These are phyloP conservation scores for Aptenodytes patagonicus DNA, from an alignment of 2,113 vertebrate species.

Conservation along the genomic window DNA sequence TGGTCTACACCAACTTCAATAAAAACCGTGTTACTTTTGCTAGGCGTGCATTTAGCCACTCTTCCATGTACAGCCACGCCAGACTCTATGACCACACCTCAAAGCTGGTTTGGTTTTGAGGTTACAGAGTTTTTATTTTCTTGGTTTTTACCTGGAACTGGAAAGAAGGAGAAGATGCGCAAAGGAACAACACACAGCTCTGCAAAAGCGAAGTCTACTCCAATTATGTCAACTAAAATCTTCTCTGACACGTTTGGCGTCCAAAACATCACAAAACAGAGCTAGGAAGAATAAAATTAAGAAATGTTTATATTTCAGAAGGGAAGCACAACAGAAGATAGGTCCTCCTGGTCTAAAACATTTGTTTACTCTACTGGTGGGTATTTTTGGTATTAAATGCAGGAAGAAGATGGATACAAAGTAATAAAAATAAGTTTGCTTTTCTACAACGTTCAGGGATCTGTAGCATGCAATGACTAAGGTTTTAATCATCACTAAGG, in stretches of 20 bases:
- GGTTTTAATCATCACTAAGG: background rate
- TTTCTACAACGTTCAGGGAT: background rate
- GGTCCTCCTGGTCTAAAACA: background rate
- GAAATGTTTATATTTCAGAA: background rate
- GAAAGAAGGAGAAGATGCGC: constrained; percentile 96
- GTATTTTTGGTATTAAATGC: background rate
- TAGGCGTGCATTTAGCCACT: background rate
- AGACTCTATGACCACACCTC: background rate
- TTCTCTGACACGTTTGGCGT: constrained; percentile 91
- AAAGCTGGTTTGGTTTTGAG: background rate
- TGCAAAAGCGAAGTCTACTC: constrained; percentile 90
- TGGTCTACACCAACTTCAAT: background rate
- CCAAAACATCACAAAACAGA: constrained; percentile 98
- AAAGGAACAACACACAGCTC: constrained; percentile 90
- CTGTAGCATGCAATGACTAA: background rate
- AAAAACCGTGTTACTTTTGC: background rate
- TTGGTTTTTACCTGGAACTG: constrained; percentile 85
- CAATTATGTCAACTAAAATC: constrained; percentile 93
- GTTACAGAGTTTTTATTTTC: background rate
- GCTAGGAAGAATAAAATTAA: constrained; percentile 70
- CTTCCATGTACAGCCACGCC: background rate
- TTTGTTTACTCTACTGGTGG: background rate
- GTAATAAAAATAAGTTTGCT: background rate
- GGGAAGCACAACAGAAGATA: background rate
- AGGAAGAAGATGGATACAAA: background rate